Conservation (phyloP, 2,113 vertebrate species). For the Istiophorus platypterus region DNA sequence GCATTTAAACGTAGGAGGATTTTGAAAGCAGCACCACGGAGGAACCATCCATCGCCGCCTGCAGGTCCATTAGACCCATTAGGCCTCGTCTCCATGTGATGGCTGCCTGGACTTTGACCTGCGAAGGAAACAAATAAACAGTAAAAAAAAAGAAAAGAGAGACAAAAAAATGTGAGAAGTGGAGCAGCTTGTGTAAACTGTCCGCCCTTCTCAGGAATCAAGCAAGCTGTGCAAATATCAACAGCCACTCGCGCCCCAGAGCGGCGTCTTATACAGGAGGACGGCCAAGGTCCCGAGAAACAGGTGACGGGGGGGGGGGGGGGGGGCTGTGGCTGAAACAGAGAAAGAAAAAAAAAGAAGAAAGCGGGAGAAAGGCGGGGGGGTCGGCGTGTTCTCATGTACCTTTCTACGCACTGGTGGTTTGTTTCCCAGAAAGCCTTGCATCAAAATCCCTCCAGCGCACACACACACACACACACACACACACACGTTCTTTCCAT, state of each 20-base stretch:
- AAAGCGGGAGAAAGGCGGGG: too few relatives aligned
- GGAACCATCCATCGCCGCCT: not conserved
- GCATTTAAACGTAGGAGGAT: not conserved
- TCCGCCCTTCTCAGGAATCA: slow-evolving; percentile 62
- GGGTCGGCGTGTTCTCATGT: slow-evolving; percentile 32
- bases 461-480: slow-evolving; percentile 5
- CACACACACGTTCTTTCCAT: not conserved
- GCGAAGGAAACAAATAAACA: slow-evolving; percentile 14
- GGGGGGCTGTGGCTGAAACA: slow-evolving; percentile 82
- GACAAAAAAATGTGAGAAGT: slow-evolving; percentile 71
- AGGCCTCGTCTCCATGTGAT: not conserved
- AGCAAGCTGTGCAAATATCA: slow-evolving; percentile 80
- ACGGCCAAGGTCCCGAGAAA: slow-evolving; percentile 72
- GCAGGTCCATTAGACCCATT: not conserved
- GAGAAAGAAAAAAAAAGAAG: slow-evolving; percentile 64
- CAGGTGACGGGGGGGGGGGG: slow-evolving; percentile 73
- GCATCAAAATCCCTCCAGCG: not conserved
- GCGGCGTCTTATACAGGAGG: slow-evolving; percentile 43
- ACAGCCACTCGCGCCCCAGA: slow-evolving; percentile 24
- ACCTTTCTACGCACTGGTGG: slow-evolving; percentile 49
- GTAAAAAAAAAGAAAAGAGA: slow-evolving; percentile 24
- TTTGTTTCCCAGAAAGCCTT: slow-evolving; percentile 67
- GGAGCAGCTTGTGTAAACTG: slow-evolving; percentile 80
- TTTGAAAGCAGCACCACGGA: not conserved
- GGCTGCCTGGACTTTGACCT: slow-evolving; percentile 47